phyloP scores from a whole-genome alignment of 2,888 invertebrate genomes.

The Cerastoderma edule region DNA sequence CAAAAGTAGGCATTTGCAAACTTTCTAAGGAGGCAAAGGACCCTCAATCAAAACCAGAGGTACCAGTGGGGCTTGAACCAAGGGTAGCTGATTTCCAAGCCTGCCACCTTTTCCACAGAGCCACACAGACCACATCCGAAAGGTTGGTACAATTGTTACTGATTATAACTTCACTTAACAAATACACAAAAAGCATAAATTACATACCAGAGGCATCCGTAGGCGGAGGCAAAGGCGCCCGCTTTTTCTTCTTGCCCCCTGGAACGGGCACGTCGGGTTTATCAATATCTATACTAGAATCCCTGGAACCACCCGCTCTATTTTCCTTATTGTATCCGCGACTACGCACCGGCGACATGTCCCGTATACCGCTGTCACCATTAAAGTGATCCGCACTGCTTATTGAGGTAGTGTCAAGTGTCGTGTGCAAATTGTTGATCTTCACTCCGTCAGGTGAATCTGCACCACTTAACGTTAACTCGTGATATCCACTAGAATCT shows the following conservation, averaged over 20 bases:
- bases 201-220: constrained; percentile 25
- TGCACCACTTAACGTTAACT: constrained; percentile 86
- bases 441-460: constrained; percentile 74
- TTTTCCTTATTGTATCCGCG: constrained; percentile 38
- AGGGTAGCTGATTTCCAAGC: too few relatives aligned
- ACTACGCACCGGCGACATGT: constrained; percentile 60
- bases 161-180: too few relatives aligned
- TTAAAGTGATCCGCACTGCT: constrained; percentile 72
- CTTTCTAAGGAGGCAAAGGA: too few relatives aligned
- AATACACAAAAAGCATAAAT: too few relatives aligned
- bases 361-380: constrained; percentile 72
- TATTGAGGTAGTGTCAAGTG: constrained; percentile 73
- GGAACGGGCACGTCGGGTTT: constrained; percentile 24
- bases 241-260: constrained; percentile 69
- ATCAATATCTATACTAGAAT: constrained; percentile 47
- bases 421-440: constrained; percentile 68
- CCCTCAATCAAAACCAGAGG: too few relatives aligned
- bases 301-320: constrained; percentile 36
- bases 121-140: too few relatives aligned
- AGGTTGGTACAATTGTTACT: too few relatives aligned
- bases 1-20: too few relatives aligned
- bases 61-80: too few relatives aligned
- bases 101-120: too few relatives aligned
- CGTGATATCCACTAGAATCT: constrained; percentile 90
- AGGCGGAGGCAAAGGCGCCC: constrained; percentile 75